These are phyloP conservation scores for Gryon sp. DNA, from an alignment of 1,140 invertebrate species.

Conservation along the genomic window DNA sequence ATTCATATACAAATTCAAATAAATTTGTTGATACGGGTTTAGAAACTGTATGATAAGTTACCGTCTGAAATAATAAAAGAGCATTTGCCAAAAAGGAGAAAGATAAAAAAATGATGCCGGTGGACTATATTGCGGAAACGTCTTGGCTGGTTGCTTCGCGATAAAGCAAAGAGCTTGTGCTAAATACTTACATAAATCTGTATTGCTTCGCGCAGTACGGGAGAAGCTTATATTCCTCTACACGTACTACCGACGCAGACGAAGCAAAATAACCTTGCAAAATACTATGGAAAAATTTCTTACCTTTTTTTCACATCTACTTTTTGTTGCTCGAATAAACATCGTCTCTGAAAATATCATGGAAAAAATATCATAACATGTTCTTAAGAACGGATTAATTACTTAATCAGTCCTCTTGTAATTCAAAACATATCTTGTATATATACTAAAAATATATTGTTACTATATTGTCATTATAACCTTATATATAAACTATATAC, in stretches of 20 bases:
- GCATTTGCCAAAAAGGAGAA: slow-evolving; percentile 41
- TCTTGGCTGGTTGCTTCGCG: slow-evolving; percentile 76
- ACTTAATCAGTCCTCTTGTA: too few relatives aligned
- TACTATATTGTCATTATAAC: too few relatives aligned
- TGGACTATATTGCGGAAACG: slow-evolving; percentile 62
- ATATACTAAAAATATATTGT: too few relatives aligned
- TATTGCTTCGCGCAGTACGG: slow-evolving; percentile 75
- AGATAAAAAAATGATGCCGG: slow-evolving; percentile 48
- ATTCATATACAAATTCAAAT: too few relatives aligned
- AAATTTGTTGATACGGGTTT: slow-evolving; percentile 15
- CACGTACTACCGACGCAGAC: slow-evolving; percentile 17
- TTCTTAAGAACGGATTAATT: too few relatives aligned
- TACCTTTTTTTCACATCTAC: slow-evolving; percentile 21
- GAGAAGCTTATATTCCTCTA: slow-evolving; percentile 63
- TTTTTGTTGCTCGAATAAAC: too few relatives aligned
- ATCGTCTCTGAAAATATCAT: too few relatives aligned
- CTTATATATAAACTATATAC: too few relatives aligned
- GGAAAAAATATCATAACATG: too few relatives aligned
- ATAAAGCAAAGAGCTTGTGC: slow-evolving; percentile 79
- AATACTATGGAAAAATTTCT: too few relatives aligned
- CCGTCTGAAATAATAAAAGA: slow-evolving; percentile 52
- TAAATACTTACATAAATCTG: slow-evolving; percentile 81
- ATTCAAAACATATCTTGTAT: too few relatives aligned
- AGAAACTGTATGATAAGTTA: slow-evolving; percentile 43
- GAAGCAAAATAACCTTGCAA: slow-evolving; percentile 36